These are phyloP conservation scores for Ichneumoninae sp. DNA, from an alignment of 2,888 invertebrate genomes.

Conservation along the genomic window DNA sequence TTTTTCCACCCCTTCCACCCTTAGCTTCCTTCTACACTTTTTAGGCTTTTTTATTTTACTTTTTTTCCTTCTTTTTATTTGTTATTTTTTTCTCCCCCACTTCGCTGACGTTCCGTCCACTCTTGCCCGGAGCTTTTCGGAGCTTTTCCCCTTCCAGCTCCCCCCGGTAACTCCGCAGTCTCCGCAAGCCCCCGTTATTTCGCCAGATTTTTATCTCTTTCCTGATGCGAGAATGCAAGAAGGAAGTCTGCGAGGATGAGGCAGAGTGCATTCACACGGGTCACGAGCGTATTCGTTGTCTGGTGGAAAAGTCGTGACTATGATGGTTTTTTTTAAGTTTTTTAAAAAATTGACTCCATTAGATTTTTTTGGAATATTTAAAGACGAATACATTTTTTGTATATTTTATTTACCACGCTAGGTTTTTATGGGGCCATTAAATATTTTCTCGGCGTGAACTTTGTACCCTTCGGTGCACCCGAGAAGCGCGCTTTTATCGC, in stretches of 20 bases:
- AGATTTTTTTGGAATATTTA: not conserved
- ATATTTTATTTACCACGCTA: not conserved
- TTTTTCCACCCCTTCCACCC: no score
- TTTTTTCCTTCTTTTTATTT: constrained; percentile 9
- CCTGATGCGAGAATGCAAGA: not conserved
- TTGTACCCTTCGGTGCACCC: not conserved
- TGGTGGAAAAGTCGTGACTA: no score
- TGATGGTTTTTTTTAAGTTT: no score
- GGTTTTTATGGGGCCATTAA: not conserved
- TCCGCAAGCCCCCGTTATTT: not conserved
- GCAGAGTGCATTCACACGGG: not conserved
- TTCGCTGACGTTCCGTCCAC: not conserved
- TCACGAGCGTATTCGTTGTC: no score
- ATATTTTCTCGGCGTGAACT: not conserved
- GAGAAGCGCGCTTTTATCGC: not conserved
- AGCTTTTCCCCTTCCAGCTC: not conserved
- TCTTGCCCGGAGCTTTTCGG: not conserved
- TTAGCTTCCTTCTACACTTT: no score
- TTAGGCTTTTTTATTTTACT: no score
- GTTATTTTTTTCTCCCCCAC: constrained; percentile 1
- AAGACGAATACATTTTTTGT: not conserved
- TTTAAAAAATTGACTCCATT: not conserved
- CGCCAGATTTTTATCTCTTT: not conserved
- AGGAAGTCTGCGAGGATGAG: not conserved
- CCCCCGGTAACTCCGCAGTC: not conserved